These are phyloP conservation scores for Ectropis grisescens DNA, from an alignment of 1,140 invertebrate genomes.

Conservation along the genomic window DNA sequence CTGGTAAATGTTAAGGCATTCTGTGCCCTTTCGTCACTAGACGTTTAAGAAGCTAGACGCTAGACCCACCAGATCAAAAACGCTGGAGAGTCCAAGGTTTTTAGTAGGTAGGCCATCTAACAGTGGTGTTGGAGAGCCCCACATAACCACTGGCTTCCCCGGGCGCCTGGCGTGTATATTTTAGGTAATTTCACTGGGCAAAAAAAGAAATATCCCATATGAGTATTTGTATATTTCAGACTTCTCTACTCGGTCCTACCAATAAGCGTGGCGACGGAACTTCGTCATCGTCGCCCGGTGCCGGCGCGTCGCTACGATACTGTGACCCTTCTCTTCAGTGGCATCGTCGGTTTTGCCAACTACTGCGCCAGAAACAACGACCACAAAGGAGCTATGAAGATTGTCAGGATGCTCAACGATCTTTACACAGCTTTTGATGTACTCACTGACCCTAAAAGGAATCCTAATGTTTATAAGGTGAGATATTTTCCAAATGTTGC, in stretches of 20 bases:
- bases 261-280: conserved; percentile 92
- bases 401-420: conserved; percentile 91
- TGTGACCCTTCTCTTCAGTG: conserved; percentile 94
- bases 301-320: conserved; percentile 87
- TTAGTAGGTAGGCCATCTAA: too few relatives aligned
- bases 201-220: too few relatives aligned
- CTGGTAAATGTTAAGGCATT: too few relatives aligned
- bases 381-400: conserved; percentile 91
- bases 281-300: conserved; percentile 90
- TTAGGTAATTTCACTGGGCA: too few relatives aligned
- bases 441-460: conserved; percentile 90
- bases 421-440: conserved; percentile 93
- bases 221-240: conserved; percentile 61
- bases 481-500: conserved; percentile 9
- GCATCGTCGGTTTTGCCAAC: conserved; percentile 92
- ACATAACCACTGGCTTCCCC: too few relatives aligned
- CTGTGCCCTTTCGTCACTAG: too few relatives aligned
- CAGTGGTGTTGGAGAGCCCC: too few relatives aligned
- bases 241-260: conserved; percentile 95
- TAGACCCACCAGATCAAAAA: too few relatives aligned
- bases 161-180: too few relatives aligned
- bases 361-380: conserved; percentile 90
- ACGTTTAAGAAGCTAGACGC: too few relatives aligned
- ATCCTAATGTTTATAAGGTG: conserved; percentile 96
- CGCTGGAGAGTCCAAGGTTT: too few relatives aligned